Evolutionary conservation across 2,113 vertebrate species (phyloP).

Genomic region (Pipra filicauda): DNA sequence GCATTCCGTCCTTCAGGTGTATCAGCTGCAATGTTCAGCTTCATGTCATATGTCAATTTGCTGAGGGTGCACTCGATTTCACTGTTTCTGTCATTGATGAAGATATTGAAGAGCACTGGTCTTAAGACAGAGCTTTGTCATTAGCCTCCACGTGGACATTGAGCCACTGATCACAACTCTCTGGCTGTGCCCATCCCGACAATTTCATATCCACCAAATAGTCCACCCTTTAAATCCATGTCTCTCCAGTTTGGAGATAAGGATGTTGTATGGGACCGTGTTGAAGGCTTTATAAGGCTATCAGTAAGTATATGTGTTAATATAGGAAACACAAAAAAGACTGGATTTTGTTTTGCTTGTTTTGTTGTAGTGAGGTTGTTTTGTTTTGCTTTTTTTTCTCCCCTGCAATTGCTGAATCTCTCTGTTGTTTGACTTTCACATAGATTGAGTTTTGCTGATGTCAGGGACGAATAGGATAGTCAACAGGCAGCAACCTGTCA

Average conservation of each 20-base stretch:
- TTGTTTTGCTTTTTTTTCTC: background rate
- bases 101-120: background rate
- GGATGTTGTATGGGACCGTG: background rate
- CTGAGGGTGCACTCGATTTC: fast-evolving
- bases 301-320: background rate
- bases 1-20: background rate
- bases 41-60: background rate
- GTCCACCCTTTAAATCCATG: background rate
- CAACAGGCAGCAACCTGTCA: background rate
- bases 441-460: background rate
- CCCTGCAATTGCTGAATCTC: background rate
- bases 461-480: background rate
- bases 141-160: background rate
- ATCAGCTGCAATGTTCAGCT: background rate
- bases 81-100: background rate
- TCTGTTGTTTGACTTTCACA: background rate
- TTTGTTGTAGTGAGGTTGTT: background rate
- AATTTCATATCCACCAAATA: background rate
- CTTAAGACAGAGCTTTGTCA: background rate
- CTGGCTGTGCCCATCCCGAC: background rate
- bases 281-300: background rate
- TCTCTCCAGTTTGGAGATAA: background rate
- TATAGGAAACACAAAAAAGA: background rate
- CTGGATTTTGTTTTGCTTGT: background rate
- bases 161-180: background rate